These are phyloP conservation scores for Scytalopus superciliaris DNA, from an alignment of 2,113 vertebrate genomes.

Conservation along the genomic window DNA sequence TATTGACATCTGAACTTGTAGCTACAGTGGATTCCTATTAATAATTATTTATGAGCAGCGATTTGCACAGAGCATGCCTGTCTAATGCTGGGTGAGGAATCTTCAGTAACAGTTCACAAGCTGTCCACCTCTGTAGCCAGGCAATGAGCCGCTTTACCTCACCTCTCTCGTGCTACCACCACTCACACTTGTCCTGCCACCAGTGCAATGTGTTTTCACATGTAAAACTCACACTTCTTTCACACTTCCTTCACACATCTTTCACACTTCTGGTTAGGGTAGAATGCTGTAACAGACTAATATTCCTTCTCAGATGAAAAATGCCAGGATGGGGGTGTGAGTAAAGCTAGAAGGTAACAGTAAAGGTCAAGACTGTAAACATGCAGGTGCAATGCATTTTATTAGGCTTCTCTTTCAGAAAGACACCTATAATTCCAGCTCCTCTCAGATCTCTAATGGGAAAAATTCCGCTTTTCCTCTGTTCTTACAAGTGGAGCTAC, in stretches of 20 bases:
- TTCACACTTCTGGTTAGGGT: not conserved
- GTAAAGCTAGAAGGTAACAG: not conserved
- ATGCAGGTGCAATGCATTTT: not conserved
- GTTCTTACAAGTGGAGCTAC: not conserved
- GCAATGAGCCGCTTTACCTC: not conserved
- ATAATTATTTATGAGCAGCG: not conserved
- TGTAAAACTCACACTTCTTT: not conserved
- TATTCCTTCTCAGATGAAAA: not conserved
- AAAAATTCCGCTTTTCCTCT: not conserved
- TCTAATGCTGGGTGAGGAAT: not conserved
- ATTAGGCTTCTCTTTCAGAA: not conserved
- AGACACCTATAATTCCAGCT: not conserved
- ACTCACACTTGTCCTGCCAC: not conserved
- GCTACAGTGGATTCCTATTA: slow-evolving; percentile 2
- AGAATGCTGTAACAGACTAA: not conserved
- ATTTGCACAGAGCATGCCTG: not conserved
- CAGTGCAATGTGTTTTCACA: not conserved
- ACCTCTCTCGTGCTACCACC: not conserved
- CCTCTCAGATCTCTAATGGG: not conserved
- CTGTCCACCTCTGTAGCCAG: not conserved
- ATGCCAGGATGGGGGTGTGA: not conserved
- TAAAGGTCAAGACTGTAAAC: not conserved
- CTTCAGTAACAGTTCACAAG: not conserved
- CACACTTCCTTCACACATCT: no score
- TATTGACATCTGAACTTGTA: not conserved